Evolutionary conservation across 1,140 invertebrate species (phyloP).

Genomic region (Pomacea maculata): DNA sequence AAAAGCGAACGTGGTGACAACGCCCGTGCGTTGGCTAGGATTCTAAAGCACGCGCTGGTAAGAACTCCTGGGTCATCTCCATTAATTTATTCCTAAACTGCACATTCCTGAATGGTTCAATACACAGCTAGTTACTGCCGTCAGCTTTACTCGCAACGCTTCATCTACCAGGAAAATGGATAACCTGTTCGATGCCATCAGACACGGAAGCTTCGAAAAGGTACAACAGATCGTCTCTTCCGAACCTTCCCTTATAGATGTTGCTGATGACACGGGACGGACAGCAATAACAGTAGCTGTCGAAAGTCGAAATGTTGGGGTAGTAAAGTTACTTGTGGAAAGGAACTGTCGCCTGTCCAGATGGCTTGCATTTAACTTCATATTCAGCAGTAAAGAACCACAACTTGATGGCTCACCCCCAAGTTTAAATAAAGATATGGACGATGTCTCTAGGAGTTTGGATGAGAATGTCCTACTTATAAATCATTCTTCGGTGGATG

Average conservation of each 20-base stretch:
- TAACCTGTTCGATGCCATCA: constrained; percentile 72
- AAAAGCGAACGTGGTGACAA: too few species aligned
- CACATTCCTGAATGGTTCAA: not conserved
- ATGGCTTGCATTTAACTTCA: not conserved
- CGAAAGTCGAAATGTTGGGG: not conserved
- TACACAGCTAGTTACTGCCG: not conserved
- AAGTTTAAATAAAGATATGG: too few species aligned
- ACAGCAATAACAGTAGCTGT: constrained; percentile 63
- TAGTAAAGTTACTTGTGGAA: not conserved
- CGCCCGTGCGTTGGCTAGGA: too few species aligned
- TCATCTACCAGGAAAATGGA: constrained; percentile 73
- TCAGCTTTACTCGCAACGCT: constrained; percentile 75
- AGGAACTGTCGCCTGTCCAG: constrained; percentile 1
- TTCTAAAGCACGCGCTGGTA: too few species aligned
- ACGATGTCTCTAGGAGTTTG: not conserved
- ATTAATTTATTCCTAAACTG: not conserved
- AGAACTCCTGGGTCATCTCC: too few species aligned
- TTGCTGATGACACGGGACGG: constrained; percentile 57
- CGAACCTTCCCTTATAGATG: constrained; percentile 33
- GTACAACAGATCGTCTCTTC: constrained; percentile 64
- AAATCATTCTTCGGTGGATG: not conserved
- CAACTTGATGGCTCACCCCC: too few species aligned
- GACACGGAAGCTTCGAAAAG: constrained; percentile 72
- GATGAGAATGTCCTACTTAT: not conserved
- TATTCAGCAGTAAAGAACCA: too few species aligned